phyloP scores from a whole-genome alignment of 1,140 invertebrate species.

The Drosophila insularis region DNA sequence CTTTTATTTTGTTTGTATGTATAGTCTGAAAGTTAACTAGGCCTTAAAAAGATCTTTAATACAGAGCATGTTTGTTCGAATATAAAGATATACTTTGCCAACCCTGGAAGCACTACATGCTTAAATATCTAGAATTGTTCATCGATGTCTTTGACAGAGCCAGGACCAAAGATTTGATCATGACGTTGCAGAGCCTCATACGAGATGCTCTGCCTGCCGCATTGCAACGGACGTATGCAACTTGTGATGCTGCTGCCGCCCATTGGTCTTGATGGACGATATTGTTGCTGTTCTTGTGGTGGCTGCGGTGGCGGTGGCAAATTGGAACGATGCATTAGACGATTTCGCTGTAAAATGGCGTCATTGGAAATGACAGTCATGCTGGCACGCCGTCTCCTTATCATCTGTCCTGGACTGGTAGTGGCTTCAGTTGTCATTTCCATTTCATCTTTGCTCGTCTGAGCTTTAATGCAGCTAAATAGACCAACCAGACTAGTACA shows the following conservation, averaged over 20 bases:
- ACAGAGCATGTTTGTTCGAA: too few relatives aligned
- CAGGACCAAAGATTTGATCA: constrained; percentile 29
- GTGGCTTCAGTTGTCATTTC: background rate
- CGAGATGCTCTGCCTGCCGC: constrained; percentile 22
- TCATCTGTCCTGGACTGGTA: background rate
- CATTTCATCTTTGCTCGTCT: background rate
- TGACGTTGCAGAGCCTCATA: constrained; percentile 42
- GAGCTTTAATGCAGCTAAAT: background rate
- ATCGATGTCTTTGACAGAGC: background rate
- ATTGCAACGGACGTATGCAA: constrained; percentile 2
- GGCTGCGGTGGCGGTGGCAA: constrained; percentile 1
- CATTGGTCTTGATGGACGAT: too few relatives aligned
- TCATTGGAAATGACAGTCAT: background rate
- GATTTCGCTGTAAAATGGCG: background rate
- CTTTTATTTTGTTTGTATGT: too few relatives aligned
- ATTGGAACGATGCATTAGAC: background rate
- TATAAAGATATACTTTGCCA: too few relatives aligned
- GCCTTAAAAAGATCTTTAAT: too few relatives aligned
- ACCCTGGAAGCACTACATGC: background rate
- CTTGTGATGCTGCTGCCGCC: background rate
- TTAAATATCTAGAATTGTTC: constrained; percentile 23
- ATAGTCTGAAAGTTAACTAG: too few relatives aligned
- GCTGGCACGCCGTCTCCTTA: background rate
- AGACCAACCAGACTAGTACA: constrained; percentile 1
- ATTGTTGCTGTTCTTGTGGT: background rate